Percentiles rank a stretch among this genome's conserved stretches.
These are phyloP conservation scores for Arothron firmamentum DNA, from an alignment of 2,113 vertebrate species.

Conservation along the genomic window DNA sequence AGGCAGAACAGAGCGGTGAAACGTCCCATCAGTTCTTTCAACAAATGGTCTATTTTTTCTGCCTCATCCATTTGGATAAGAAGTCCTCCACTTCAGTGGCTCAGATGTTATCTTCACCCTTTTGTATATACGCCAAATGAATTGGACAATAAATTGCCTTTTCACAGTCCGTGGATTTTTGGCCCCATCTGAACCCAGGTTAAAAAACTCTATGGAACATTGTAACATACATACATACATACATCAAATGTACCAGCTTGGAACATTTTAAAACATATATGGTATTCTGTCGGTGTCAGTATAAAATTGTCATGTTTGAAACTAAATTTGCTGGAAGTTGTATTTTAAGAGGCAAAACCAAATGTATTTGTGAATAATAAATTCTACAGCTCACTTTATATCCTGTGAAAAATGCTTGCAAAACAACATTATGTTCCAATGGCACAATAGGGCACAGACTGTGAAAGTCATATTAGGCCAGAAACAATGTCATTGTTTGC, in stretches of 20 bases:
- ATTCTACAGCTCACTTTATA: slow-evolving; percentile 4
- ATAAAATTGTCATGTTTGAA: too few species aligned
- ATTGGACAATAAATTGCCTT: slow-evolving; percentile 55
- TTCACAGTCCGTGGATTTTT: slow-evolving; percentile 44
- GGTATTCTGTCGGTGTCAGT: too few species aligned
- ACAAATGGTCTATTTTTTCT: slow-evolving; percentile 62
- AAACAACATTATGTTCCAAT: slow-evolving; percentile 13
- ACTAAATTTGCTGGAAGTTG: too few species aligned
- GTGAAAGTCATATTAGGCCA: slow-evolving; percentile 16
- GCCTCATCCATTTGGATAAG: slow-evolving; percentile 45
- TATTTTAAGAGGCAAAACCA: not conserved
- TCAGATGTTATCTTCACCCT: slow-evolving; percentile 45
- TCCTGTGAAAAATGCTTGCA: slow-evolving; percentile 23
- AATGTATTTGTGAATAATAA: slow-evolving; percentile 14
- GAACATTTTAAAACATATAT: too few species aligned
- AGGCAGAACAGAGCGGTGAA: slow-evolving; percentile 37
- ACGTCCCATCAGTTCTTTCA: slow-evolving; percentile 33
- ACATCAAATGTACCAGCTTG: too few species aligned
- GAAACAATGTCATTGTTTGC: slow-evolving; percentile 5
- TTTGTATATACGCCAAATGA: slow-evolving; percentile 35
- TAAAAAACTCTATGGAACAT: not conserved
- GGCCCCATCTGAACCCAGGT: not conserved
- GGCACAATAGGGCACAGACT: slow-evolving; percentile 16
- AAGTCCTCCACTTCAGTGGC: slow-evolving; percentile 35
- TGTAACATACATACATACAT: not conserved